These are phyloP conservation scores for Channa maculata DNA, from an alignment of 2,113 vertebrate genomes.

Conservation along the genomic window DNA sequence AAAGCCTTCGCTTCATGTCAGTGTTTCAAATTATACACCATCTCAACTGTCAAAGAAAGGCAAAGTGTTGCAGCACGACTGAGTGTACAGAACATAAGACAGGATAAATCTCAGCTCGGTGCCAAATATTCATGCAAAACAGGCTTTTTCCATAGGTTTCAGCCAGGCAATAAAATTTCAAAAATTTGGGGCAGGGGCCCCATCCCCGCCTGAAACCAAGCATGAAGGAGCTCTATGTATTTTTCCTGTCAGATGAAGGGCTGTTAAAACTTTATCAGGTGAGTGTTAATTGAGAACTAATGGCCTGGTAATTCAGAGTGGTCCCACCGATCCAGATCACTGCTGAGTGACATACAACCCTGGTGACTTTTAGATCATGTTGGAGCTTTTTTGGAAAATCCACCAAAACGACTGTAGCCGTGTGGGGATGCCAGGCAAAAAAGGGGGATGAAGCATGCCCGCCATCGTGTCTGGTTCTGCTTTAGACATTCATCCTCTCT, in stretches of 20 bases:
- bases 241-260: constrained; percentile 69
- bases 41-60: constrained; percentile 75
- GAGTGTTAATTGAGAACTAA: constrained; percentile 79
- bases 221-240: constrained; percentile 64
- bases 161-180: constrained; percentile 79
- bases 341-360: constrained; percentile 62
- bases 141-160: constrained; percentile 76
- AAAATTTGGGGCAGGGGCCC: constrained; percentile 72
- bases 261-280: constrained; percentile 69
- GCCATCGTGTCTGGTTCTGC: constrained; percentile 77
- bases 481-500: constrained; percentile 70
- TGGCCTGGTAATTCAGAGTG: constrained; percentile 70
- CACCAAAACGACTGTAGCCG: constrained; percentile 34
- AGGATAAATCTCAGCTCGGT: constrained; percentile 54
- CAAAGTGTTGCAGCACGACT: constrained; percentile 59
- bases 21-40: constrained; percentile 75
- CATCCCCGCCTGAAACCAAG: constrained; percentile 67
- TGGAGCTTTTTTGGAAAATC: constrained; percentile 63
- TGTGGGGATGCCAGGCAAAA: constrained; percentile 59
- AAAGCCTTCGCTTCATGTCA: constrained; percentile 62
- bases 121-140: constrained; percentile 82
- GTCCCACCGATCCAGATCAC: constrained; percentile 38
- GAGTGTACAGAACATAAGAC: constrained; percentile 72
- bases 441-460: constrained; percentile 68
- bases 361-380: constrained; percentile 66